Conservation (phyloP, 2,113 vertebrate species). For the Esox niger region DNA sequence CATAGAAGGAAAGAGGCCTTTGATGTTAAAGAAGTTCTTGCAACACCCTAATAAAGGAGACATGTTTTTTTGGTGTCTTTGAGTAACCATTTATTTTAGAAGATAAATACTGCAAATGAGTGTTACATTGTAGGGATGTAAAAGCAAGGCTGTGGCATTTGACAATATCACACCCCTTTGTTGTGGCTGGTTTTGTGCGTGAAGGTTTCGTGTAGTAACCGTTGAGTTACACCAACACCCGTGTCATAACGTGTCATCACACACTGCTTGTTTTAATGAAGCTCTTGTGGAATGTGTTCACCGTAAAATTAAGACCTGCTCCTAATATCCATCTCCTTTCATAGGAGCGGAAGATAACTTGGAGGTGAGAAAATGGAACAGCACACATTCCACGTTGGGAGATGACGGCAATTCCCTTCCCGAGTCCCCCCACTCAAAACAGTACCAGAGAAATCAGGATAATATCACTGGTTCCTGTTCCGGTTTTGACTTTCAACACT, state of each 20-base stretch:
- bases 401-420: slow-evolving; percentile 32
- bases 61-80: not conserved
- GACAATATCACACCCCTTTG: too few species aligned
- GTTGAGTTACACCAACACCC: too few species aligned
- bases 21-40: too few species aligned
- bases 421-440: slow-evolving; percentile 19
- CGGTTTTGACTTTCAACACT: not conserved
- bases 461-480: slow-evolving; percentile 33
- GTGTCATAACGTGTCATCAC: too few species aligned
- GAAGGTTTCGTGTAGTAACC: too few species aligned
- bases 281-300: not conserved
- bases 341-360: not conserved
- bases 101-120: slow-evolving; percentile 20
- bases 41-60: too few species aligned
- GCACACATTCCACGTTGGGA: slow-evolving; percentile 17
- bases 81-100: slow-evolving; percentile 16
- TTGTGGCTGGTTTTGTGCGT: too few species aligned
- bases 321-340: not conserved
- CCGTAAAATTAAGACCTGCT: not conserved
- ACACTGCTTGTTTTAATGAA: not conserved
- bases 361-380: slow-evolving; percentile 9
- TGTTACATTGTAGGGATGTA: not conserved
- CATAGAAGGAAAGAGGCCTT: slow-evolving; percentile 21
- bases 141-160: too few species aligned
- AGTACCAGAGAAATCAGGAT: slow-evolving; percentile 10